Evolutionary conservation across 1,140 invertebrate genomes (phyloP).

Genomic region (Maconellicoccus hirsutus): DNA sequence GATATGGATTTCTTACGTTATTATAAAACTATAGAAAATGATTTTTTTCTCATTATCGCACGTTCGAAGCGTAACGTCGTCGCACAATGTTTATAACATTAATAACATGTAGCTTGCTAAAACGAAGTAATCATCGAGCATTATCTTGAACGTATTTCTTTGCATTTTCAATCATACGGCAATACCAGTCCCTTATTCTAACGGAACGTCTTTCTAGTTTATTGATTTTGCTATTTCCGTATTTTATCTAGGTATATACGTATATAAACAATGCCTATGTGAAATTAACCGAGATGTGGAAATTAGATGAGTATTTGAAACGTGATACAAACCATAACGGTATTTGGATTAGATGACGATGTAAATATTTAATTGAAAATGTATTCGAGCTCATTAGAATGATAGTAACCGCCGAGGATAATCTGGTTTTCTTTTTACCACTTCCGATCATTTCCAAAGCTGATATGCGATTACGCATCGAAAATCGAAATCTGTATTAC

Average conservation of each 20-base stretch:
- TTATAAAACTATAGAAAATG: background rate
- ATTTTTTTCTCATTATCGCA: background rate
- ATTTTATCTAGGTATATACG: background rate
- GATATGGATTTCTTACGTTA: background rate
- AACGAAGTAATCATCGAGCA: background rate
- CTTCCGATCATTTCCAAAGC: too few relatives aligned
- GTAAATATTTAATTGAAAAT: background rate
- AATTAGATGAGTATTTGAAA: background rate
- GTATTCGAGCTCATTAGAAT: too few relatives aligned
- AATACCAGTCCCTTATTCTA: background rate
- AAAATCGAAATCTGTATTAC: too few relatives aligned
- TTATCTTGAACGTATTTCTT: background rate
- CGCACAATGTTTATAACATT: background rate
- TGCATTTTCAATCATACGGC: background rate
- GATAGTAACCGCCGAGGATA: too few relatives aligned
- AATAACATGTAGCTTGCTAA: background rate
- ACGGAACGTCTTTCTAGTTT: background rate
- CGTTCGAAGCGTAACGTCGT: background rate
- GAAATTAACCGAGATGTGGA: constrained; percentile 7
- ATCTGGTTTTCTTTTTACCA: too few relatives aligned
- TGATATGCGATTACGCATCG: too few relatives aligned
- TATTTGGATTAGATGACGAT: background rate
- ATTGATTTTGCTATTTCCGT: background rate
- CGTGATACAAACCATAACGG: background rate
- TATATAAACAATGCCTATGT: background rate